A percentile compares a stretch with the other conserved stretches of the same genome.
Evolutionary conservation across 2,113 vertebrate genomes (phyloP).

Genomic region (Gila orcuttii): DNA sequence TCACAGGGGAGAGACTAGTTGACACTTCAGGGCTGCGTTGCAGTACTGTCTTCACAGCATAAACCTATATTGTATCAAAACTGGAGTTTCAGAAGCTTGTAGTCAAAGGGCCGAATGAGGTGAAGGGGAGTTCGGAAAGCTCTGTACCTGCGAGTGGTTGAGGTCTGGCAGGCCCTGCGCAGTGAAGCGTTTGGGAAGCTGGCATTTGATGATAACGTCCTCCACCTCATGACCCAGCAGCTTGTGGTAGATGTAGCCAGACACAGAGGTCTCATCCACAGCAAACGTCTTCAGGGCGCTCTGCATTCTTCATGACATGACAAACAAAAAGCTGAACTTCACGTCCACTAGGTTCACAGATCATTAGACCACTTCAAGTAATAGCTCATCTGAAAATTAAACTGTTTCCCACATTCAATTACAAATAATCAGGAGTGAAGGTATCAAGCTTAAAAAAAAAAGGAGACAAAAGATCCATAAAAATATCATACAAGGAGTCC

Average conservation of each 20-base stretch:
- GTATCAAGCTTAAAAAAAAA: neutral
- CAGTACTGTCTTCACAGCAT: constrained; percentile 96
- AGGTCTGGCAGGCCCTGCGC: constrained; percentile 97
- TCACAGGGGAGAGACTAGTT: too few species aligned
- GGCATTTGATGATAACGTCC: constrained; percentile 98
- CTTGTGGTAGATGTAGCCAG: constrained; percentile 98
- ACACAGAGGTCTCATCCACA: constrained; percentile 96
- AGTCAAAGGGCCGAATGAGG: neutral
- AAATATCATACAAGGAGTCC: neutral
- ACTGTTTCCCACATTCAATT: neutral
- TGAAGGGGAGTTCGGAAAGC: neutral
- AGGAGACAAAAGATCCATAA: neutral
- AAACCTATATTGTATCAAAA: constrained; percentile 79
- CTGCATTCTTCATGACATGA: constrained; percentile 85
- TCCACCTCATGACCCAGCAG: constrained; percentile 96
- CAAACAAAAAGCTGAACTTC: neutral
- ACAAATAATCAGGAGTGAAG: neutral
- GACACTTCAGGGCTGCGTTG: constrained; percentile 72
- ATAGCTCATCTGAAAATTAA: neutral
- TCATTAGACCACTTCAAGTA: neutral
- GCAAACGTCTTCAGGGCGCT: constrained; percentile 96
- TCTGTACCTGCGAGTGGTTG: constrained; percentile 93
- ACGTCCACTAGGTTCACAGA: neutral
- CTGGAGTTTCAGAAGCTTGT: neutral
- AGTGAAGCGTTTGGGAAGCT: constrained; percentile 97